Base-by-base conservation (phyloP, 2,113 vertebrate genomes). In the Uria aalge region DNA sequence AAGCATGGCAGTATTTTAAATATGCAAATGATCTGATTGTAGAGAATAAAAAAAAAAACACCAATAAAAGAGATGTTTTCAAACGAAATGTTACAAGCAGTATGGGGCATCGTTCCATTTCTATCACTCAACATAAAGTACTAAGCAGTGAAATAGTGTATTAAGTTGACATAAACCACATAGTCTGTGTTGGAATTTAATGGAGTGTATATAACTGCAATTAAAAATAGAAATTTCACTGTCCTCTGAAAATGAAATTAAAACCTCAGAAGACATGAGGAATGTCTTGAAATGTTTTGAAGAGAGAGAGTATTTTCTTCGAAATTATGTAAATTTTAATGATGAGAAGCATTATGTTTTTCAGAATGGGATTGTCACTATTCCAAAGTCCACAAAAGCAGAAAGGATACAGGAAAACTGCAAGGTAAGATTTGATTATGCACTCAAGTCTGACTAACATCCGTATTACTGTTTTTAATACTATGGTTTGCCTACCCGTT, bases 341-440 rank as follows among this genome's bases (percentile, higher is more conserved):
- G 14, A 83, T 59, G 32, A 90, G 50, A 73, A 77, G 2, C 43
- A 43, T 43, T 91, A 62, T 89, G 72, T 90, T 84, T 92, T 96
- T 64, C 91, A 99, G 99, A 99, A 99, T 92, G 98, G 97, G 52
- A 88, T 98, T 88, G 97, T 99, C 57, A 99, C 98, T 36, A 98
- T 98, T 94, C 98, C 98, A 32, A 99, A 99, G 95, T 99, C 98
- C 32, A 98, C 95, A 60, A 98, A 98, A 97, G 96, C 95, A 59
- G 93, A 98, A 90, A 98, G 98, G 89, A 95, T 99, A 94, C 78
- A 92, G 81, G 98, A 99, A 97, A 99, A 98, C 92, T 98, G 97
- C 95, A 97, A 98, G 88, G 98, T 99, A 95, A 98, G 97, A 88
- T 78, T 55, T 67, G 69, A 10, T 83, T 85, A 36, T 48, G 27